Evolutionary conservation across 2,888 invertebrate species (phyloP), one percentile per base, ranked within the genome.

Genomic region (Linnaemya tessellans): DNA sequence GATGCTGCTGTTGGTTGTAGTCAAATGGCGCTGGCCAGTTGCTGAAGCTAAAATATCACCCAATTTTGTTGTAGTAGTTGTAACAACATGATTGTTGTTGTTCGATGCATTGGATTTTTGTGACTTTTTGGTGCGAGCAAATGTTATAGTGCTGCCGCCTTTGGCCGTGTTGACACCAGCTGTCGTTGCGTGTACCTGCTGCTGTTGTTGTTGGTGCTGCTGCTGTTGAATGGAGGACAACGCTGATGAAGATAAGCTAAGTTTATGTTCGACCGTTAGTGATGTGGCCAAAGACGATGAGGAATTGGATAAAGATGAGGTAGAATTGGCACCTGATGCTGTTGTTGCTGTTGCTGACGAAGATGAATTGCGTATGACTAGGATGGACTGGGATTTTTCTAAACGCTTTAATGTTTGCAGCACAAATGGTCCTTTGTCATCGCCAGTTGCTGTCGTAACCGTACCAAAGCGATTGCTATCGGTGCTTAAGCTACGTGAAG

Each of bases 351-450:
- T n/a, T n/a, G 87, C 74, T 80, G 88, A 73, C 65, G 87, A 83
- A 68, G 88, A 86, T 71, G 88, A 85, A 82, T 88, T 89, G 71
- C 93, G 90, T 88, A 93, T 92, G 49, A 93, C 92, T 84, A 93
- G 87, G 67, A 93, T 92, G 73, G 93, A 92, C 87, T 92, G 93
- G 0, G 93, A 92, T 88, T 93, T 92, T 89, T 93, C 93, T 80
- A 93, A 89, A 38, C 92, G 92, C 87, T 93, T 93, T 41, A 93
- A 89, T 62, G 92, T 93, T 88, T 93, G 92, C 87, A 93, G 87
- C 77, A 93, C 91, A 88, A 93, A 92, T 1, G 93, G 92, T 4
- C 90, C 90, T 77, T 91, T 89, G 67, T 90, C 90, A 49, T 88
- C 85, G 70, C 87, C 87, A 64, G 70, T 82, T 74, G 81, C 79